A percentile compares a stretch with the other conserved stretches of the same genome.
Evolutionary conservation across 2,797 vertebrate species (phyloP).

Genomic region (Oreonectes daqikongensis): DNA sequence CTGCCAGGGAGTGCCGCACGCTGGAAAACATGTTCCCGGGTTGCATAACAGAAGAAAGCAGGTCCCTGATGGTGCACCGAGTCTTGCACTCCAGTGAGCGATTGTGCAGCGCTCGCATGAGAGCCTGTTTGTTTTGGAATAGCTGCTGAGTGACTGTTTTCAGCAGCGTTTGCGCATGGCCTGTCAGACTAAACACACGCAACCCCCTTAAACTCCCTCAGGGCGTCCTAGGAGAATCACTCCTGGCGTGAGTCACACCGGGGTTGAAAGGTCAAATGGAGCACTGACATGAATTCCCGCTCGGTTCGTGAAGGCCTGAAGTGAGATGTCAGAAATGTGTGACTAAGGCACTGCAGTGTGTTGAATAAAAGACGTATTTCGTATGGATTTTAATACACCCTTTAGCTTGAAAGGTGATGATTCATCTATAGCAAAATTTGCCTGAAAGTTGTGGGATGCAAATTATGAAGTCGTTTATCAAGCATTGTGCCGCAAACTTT

Average conservation of each 20-base stretch:
- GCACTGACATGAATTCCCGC: conserved; percentile 35
- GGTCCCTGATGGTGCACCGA: conserved; percentile 58
- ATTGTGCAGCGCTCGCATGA: conserved; percentile 43
- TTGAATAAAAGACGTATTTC: not conserved
- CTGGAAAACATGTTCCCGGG: conserved; percentile 51
- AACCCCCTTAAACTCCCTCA: conserved; percentile 7
- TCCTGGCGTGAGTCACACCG: conserved; percentile 18
- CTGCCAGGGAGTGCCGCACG: conserved; percentile 56
- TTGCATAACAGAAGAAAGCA: conserved; percentile 66
- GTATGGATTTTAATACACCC: not conserved
- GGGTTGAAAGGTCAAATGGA: conserved; percentile 47
- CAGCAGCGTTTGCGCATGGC: conserved; percentile 12
- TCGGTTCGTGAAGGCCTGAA: conserved; percentile 16
- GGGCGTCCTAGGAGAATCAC: conserved; percentile 46
- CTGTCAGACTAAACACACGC: conserved; percentile 31
- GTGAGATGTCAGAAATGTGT: conserved; percentile 37
- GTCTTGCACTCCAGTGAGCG: conserved; percentile 48
- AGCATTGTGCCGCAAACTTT: not conserved
- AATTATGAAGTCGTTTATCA: not conserved
- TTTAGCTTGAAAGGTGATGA: not conserved
- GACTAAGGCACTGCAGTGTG: conserved; percentile 17
- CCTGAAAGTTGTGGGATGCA: not conserved
- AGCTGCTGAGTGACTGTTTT: conserved; percentile 53
- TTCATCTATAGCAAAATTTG: conserved; percentile 3
- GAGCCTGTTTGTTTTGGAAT: conserved; percentile 54